Conservation (phyloP, 37 sponge, comb jelly and placozoan species). For the Halisarca cf. caerulea region DNA sequence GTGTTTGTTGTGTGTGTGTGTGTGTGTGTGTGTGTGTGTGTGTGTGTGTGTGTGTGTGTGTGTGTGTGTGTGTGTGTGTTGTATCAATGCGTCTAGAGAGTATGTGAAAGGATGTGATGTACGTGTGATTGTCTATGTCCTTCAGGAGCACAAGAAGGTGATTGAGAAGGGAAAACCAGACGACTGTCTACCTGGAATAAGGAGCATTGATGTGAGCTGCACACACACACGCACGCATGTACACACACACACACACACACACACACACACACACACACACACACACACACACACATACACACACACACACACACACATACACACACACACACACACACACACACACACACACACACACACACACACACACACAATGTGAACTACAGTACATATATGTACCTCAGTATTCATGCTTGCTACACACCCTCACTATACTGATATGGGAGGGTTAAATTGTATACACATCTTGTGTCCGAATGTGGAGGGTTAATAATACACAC, state of each 20-base stretch:
- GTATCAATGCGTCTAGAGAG: not conserved
- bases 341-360: slow-evolving; percentile 32
- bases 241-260: not conserved
- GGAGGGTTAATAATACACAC: too few relatives aligned
- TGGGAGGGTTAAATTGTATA: too few relatives aligned
- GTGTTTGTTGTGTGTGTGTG: not conserved
- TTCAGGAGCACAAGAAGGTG: slow-evolving; percentile 77
- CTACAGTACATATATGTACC: too few relatives aligned
- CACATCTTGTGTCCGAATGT: too few relatives aligned
- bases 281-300: not conserved
- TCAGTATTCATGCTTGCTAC: too few relatives aligned
- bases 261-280: not conserved
- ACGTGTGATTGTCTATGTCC: not conserved
- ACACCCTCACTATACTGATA: too few relatives aligned
- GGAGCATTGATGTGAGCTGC: slow-evolving; percentile 49
- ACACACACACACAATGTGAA: slow-evolving; percentile 10
- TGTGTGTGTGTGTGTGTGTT: slow-evolving; percentile 1
- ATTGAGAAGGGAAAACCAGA: slow-evolving; percentile 91
- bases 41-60: not conserved
- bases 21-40: slow-evolving; percentile 11
- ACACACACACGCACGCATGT: not conserved
- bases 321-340: slow-evolving; percentile 32
- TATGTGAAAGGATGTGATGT: too few relatives aligned
- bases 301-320: not conserved
- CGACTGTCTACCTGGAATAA: slow-evolving; percentile 73